phyloP scores from a whole-genome alignment of 2,113 vertebrate genomes.

The Columbina picui region DNA sequence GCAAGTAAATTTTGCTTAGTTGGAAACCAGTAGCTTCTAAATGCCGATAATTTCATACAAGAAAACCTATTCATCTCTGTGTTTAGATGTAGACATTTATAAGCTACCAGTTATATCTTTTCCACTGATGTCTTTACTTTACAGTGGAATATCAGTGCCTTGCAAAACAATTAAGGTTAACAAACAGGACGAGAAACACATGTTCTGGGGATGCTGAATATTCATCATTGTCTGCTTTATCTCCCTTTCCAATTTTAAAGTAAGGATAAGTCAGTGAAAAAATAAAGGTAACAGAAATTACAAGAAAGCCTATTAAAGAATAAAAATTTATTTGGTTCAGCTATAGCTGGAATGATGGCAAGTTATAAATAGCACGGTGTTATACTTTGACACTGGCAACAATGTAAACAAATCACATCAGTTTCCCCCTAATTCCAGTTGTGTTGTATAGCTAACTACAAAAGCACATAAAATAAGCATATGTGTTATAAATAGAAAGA shows the following conservation, averaged over 20 bases:
- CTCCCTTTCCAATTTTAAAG: neutral
- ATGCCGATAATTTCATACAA: neutral
- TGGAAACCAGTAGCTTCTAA: neutral
- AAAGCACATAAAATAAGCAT: neutral
- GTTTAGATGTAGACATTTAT: neutral
- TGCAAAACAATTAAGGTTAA: neutral
- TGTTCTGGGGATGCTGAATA: rapidly evolving
- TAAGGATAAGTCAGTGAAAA: neutral
- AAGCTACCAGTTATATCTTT: neutral
- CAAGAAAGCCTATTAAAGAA: neutral
- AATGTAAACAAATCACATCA: neutral
- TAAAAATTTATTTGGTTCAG: neutral
- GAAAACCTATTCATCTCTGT: neutral
- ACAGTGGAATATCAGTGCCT: neutral
- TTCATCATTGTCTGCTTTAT: neutral
- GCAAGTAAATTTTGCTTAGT: neutral
- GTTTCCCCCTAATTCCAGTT: neutral
- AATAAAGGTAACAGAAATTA: neutral
- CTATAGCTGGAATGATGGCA: neutral
- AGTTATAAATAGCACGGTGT: neutral
- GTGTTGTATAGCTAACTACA: neutral
- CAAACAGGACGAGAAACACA: neutral
- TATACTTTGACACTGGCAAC: neutral
- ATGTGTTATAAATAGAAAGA: neutral
- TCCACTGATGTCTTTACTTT: neutral